Conservation (phyloP, 2,113 vertebrate species). For the Ctenomys sociabilis region DNA sequence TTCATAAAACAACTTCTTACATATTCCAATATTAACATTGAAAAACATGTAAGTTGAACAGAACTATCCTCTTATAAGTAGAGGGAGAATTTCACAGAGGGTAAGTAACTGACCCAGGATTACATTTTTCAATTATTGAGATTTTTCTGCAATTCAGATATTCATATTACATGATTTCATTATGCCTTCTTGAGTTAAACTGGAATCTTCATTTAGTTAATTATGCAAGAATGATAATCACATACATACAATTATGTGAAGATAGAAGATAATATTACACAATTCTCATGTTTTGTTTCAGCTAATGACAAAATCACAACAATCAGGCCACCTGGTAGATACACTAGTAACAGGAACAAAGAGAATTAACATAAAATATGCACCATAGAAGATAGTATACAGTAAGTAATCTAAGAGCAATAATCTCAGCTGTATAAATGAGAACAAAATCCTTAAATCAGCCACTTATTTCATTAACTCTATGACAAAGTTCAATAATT, state of each 20-base stretch:
- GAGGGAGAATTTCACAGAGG: constrained; percentile 30
- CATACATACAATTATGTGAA: constrained; percentile 2
- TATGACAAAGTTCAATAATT: constrained; percentile 53
- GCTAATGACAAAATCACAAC: constrained; percentile 49
- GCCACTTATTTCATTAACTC: constrained; percentile 33
- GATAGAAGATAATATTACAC: constrained; percentile 47
- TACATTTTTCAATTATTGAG: constrained; percentile 34
- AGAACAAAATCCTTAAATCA: constrained; percentile 43
- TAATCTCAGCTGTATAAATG: constrained; percentile 23
- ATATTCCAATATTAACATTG: neutral
- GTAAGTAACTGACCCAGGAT: neutral
- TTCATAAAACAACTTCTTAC: neutral
- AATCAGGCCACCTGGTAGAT: constrained; percentile 24
- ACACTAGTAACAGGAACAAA: constrained; percentile 44
- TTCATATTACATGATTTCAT: neutral
- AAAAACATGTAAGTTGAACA: neutral
- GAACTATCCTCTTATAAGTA: neutral
- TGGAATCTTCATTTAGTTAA: constrained; percentile 28
- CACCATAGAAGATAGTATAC: neutral
- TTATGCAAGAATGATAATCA: constrained; percentile 54
- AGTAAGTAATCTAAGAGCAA: constrained; percentile 53
- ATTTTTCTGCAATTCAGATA: neutral
- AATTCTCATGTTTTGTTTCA: constrained; percentile 38
- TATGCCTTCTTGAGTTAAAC: constrained; percentile 13
- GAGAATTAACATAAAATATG: constrained; percentile 13